These are phyloP conservation scores for Drosophila sproati DNA, from an alignment of 1,140 invertebrate species.

Conservation along the genomic window DNA sequence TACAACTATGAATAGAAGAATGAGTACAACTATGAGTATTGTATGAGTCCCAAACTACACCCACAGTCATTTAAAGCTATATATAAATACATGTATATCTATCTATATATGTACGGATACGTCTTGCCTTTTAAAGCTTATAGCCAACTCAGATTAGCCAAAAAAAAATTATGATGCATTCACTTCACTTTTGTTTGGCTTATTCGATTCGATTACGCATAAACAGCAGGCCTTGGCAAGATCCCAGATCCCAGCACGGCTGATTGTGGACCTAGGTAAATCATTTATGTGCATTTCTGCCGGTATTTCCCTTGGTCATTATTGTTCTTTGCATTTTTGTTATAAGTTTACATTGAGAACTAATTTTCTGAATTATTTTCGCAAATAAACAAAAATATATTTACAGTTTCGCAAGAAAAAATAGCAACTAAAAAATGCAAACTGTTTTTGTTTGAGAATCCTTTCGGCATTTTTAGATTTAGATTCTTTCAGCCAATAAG, in stretches of 20 bases:
- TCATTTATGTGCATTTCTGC: too few species aligned
- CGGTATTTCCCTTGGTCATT: not conserved
- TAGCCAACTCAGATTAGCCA: conserved; percentile 8
- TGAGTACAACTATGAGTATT: not conserved
- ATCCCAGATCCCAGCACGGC: not conserved
- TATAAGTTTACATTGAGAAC: too few species aligned
- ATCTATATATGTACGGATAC: conserved; percentile 19
- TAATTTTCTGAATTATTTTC: too few species aligned
- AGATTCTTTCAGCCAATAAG: too few species aligned
- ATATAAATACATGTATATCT: not conserved
- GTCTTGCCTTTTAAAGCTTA: conserved; percentile 32
- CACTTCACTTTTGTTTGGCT: conserved; percentile 4
- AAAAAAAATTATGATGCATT: conserved; percentile 14
- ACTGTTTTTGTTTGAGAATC: too few species aligned
- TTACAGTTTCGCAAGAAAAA: too few species aligned
- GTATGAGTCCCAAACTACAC: conserved; percentile 26
- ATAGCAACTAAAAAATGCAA: too few species aligned
- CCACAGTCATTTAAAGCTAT: conserved; percentile 34
- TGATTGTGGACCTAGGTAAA: not conserved
- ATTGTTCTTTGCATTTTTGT: not conserved
- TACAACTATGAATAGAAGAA: not conserved
- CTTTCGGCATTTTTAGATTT: too few species aligned
- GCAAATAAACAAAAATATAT: too few species aligned
- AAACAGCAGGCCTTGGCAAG: not conserved
- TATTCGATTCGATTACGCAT: not conserved